Evolutionary conservation across 2,888 invertebrate species (phyloP).

Genomic region (Lochmaea capreae): DNA sequence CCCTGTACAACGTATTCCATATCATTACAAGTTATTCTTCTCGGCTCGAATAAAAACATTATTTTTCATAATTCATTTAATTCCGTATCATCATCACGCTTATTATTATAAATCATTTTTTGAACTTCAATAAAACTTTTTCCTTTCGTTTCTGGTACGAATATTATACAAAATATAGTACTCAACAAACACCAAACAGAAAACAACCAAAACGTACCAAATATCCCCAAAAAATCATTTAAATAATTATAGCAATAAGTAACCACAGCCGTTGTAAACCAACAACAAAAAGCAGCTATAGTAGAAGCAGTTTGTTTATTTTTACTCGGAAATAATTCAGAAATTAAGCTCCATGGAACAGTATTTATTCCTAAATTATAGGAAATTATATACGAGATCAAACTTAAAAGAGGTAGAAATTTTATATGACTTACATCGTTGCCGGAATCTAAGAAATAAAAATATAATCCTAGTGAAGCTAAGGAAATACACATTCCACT

Average conservation of each 20-base stretch:
- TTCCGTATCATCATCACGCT: too few species aligned
- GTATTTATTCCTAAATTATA: constrained; percentile 82
- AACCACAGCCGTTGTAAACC: constrained; percentile 78
- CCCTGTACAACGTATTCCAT: too few species aligned
- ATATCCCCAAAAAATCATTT: constrained; percentile 69
- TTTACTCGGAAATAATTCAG: constrained; percentile 82
- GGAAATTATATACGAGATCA: constrained; percentile 77
- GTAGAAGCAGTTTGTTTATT: constrained; percentile 80
- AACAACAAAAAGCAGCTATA: constrained; percentile 80
- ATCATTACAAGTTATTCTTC: too few species aligned
- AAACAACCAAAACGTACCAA: constrained; percentile 79
- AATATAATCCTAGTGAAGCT: constrained; percentile 67
- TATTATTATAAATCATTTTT: constrained; percentile 38
- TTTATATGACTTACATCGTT: constrained; percentile 60
- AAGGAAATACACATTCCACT: constrained; percentile 74
- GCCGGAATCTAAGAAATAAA: constrained; percentile 64
- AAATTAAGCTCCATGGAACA: constrained; percentile 83
- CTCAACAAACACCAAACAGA: constrained; percentile 70
- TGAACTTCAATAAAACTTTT: constrained; percentile 53
- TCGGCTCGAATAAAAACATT: too few species aligned
- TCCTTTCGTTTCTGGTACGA: constrained; percentile 53
- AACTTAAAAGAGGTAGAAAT: constrained; percentile 77
- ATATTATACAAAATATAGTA: constrained; percentile 73
- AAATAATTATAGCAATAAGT: constrained; percentile 77
- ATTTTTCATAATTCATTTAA: too few species aligned